Evolutionary conservation across 2,888 invertebrate species (phyloP).

Genomic region (Nomada flava): DNA sequence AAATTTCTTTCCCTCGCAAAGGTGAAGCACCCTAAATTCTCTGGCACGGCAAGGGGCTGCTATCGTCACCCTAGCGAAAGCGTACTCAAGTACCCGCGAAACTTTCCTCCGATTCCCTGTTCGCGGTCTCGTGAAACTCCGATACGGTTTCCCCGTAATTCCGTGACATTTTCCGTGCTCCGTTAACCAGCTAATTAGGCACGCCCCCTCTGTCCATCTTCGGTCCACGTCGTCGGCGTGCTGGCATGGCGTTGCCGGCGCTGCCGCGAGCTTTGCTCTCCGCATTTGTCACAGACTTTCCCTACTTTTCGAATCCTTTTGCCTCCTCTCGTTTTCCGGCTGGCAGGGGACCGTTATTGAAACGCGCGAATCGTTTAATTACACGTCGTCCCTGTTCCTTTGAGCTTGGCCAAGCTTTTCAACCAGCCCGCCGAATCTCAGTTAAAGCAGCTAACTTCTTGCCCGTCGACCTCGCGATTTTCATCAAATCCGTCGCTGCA

Average conservation of each 20-base stretch:
- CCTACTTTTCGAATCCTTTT: slow-evolving; percentile 17
- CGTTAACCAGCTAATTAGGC: slow-evolving; percentile 62
- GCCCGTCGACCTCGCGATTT: not conserved
- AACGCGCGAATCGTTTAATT: slow-evolving; percentile 55
- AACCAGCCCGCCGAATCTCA: not conserved
- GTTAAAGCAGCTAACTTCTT: too few relatives aligned
- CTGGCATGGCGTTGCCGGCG: not conserved
- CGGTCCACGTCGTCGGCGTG: not conserved
- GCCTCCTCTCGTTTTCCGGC: slow-evolving; percentile 8
- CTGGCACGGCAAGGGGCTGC: too few relatives aligned
- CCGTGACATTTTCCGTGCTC: slow-evolving; percentile 31
- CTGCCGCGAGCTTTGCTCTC: not conserved
- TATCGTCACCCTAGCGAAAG: too few relatives aligned
- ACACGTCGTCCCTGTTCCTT: slow-evolving; percentile 32
- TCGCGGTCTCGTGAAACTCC: slow-evolving; percentile 31
- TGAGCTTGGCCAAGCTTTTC: not conserved
- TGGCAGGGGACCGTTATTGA: slow-evolving; percentile 5
- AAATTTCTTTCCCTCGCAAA: too few relatives aligned
- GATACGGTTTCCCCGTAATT: slow-evolving; percentile 34
- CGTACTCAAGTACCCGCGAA: not conserved
- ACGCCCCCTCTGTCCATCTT: slow-evolving; percentile 21
- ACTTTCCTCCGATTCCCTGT: slow-evolving; percentile 17
- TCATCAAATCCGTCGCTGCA: not conserved
- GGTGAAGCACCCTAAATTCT: too few relatives aligned
- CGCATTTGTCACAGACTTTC: not conserved